These are phyloP conservation scores for Hormiphora californensis DNA, from an alignment of 37 sponge, comb jelly and placozoan species.

Conservation along the genomic window DNA sequence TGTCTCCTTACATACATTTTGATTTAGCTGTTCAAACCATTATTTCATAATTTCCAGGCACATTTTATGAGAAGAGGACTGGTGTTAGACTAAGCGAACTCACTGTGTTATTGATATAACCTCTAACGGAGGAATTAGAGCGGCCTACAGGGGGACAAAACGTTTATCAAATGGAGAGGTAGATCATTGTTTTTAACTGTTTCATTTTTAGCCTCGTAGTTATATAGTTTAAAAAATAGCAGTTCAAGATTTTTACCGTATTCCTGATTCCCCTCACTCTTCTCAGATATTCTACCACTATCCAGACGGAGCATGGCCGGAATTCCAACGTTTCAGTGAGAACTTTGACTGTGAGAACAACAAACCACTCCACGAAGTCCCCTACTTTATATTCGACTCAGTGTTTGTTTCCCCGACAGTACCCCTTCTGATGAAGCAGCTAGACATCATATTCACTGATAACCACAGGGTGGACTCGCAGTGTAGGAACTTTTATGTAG, in stretches of 20 bases:
- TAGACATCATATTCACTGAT: not conserved
- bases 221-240: not conserved
- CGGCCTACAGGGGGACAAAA: not conserved
- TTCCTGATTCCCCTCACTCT: not conserved
- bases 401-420: not conserved
- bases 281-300: not conserved
- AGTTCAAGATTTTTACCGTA: too few relatives aligned
- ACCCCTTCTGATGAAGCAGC: not conserved
- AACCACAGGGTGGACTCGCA: too few relatives aligned
- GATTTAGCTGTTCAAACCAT: too few relatives aligned
- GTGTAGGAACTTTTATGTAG: slow-evolving; percentile 1
- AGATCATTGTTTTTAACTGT: not conserved
- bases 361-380: not conserved
- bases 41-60: not conserved
- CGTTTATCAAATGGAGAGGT: not conserved
- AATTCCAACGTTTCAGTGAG: not conserved
- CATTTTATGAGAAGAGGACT: slow-evolving; percentile 16
- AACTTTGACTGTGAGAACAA: not conserved
- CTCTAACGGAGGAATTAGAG: not conserved
- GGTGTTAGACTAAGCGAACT: not conserved
- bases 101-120: slow-evolving; percentile 11
- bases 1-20: too few relatives aligned
- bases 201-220: not conserved
- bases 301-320: not conserved
- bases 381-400: slow-evolving; percentile 30